Evolutionary conservation across 2,888 invertebrate species (phyloP), one percentile per base, ranked within the genome.

Genomic region (Rutpela maculata): DNA sequence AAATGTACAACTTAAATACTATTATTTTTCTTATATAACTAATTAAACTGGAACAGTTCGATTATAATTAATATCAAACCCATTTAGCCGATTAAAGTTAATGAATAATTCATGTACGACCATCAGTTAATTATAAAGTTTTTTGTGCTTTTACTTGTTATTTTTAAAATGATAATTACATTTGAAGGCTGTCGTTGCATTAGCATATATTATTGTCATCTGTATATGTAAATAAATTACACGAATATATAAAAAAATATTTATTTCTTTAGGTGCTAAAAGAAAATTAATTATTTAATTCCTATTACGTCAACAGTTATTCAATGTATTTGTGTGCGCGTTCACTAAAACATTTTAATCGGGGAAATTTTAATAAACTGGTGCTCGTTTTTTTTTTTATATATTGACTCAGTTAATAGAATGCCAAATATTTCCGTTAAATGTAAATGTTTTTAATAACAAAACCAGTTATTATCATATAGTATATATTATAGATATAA

Each of bases 31-130:
- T 50, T 59, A 19, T 17, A 12, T 57, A 57, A n/a, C 18, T 70
- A 70, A 60, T 50, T 59, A 43, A 70, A 70, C 9, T 70, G 43
- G 70, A 70, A 72, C 72, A 63, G 22, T 72, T 72, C 31, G 18
- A 50, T 63, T 12, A 15, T 19, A 62, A 55, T 72, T 62, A 72
- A 63, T 63, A 19, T 72, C 63, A 70, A 43, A 69, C 57, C 50
- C 43, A 55, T 63, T 72, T 72, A 63, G 50, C 15, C 63, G 22
- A 72, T 72, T 72, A 72, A 63, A 22, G 71, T 75, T 57, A 77
- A 79, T 79, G 76, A 79, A 77, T 79, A 75, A 79, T 77, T 72
- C 76, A 79, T 79, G 79, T 79, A 55, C 38, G 55, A 55, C 66
- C 77, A 77, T 77, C 70, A 60, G 59, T 59, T 77, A 75, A 79